Base-by-base conservation (phyloP, 92 coral and sea anemone species). In the Heteractis magnifica region DNA sequence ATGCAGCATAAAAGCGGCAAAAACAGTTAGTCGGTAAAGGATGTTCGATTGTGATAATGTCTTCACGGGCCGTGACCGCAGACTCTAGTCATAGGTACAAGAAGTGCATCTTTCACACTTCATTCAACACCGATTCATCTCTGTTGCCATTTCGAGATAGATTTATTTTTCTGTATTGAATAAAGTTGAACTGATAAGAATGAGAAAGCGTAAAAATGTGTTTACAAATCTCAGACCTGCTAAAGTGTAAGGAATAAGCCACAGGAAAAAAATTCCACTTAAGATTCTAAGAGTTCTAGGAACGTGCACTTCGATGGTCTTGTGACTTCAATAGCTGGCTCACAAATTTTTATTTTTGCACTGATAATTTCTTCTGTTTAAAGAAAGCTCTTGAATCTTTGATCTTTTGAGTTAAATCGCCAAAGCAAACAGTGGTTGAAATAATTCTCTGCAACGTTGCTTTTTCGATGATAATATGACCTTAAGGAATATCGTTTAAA, bases 401-500 rank as follows among this genome's bases (percentile, higher is more conserved):
- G 82, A 70, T 85, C 82, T 85, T 13, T 55, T 78, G 52, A 85
- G 81, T n/a, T 50, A 23, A 65, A 71, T 55, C 34, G 23, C 51
- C 8, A 85, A 85, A 85, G 82, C 72, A 85, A 78, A 56, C 88
- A 85, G 74, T 77, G 77, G 52, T 76, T 65, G 16, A 65, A 26
- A 71, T 64, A 51, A 62, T 79, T 68, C 71, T 55, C 41, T 51
- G 70, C 78, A 72, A 52, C 78, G 48, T 60, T 60, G 83, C 76
- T 85, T 81, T 89, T 62, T 65, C 58, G 82, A 77, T 86, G 87
- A 78, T 81, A 85, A 82, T 72, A 86, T 89, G 92, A 78, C 92
- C 88, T 79, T 58, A 78, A 86, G 80, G 88, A 89, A 89, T 89
- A 89, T 89, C 92, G 85, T 85, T 89, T 89, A 86, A 82, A 86